Evolutionary conservation across 2,888 invertebrate species (phyloP).

Genomic region (Amorpha juglandis): DNA sequence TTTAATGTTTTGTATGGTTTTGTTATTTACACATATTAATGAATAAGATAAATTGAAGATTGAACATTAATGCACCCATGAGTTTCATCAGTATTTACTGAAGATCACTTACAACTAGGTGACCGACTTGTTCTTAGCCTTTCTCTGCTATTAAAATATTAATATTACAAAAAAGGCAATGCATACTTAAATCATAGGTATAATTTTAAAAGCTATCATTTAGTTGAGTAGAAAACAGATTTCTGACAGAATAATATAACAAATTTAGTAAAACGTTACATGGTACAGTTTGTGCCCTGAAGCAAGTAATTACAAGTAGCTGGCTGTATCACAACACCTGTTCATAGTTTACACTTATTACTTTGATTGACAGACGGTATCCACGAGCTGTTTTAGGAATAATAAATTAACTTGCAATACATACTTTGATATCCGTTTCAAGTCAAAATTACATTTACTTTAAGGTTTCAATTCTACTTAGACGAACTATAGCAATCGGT

Average conservation of each 20-base stretch:
- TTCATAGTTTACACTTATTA: conserved; percentile 32
- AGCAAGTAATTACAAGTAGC: background rate
- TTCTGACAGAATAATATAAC: background rate
- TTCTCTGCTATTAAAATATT: too few relatives aligned
- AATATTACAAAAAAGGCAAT: too few relatives aligned
- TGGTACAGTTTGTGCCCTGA: background rate
- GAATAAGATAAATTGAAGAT: too few relatives aligned
- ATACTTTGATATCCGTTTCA: conserved; percentile 35
- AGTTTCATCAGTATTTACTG: too few relatives aligned
- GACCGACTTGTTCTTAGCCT: too few relatives aligned
- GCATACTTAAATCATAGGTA: too few relatives aligned
- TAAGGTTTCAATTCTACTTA: background rate
- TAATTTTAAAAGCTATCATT: background rate
- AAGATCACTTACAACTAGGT: too few relatives aligned
- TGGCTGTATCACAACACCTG: background rate
- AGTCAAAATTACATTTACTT: background rate
- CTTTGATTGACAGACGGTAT: conserved; percentile 40
- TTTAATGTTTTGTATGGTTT: background rate
- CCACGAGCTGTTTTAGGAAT: conserved; percentile 36
- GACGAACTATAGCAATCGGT: too few relatives aligned
- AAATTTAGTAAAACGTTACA: background rate
- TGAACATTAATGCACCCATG: too few relatives aligned
- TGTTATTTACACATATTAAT: background rate
- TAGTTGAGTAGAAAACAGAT: background rate
- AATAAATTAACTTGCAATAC: conserved; percentile 16